Percentiles rank a stretch among this genome's conserved stretches.
Evolutionary conservation across 2,888 invertebrate species (phyloP).

Genomic region (Priocnemis perturbator): DNA sequence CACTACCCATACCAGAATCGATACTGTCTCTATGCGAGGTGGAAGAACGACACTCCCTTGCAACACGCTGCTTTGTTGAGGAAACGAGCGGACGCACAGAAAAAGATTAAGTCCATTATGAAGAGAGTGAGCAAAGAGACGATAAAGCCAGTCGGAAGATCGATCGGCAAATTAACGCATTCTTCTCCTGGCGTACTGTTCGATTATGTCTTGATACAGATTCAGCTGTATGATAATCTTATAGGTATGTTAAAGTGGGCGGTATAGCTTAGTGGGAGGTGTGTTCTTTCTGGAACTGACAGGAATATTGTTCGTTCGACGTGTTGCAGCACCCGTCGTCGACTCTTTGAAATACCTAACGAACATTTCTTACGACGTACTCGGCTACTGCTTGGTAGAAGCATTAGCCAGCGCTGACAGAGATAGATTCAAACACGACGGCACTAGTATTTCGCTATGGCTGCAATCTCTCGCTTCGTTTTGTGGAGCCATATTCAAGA

Average conservation of each 20-base stretch:
- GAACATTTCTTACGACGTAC: conserved; percentile 94
- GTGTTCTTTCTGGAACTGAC: neutral
- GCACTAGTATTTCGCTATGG: conserved; percentile 95
- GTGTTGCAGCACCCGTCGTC: conserved; percentile 85
- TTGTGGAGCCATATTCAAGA: conserved; percentile 97
- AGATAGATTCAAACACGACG: conserved; percentile 89
- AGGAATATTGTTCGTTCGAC: neutral
- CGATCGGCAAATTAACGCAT: conserved; percentile 97
- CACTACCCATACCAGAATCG: conserved; percentile 90
- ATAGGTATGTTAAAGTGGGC: conserved; percentile 77
- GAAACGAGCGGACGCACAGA: conserved; percentile 90
- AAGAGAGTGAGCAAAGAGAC: conserved; percentile 98
- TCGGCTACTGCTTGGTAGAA: conserved; percentile 96
- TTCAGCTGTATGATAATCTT: conserved; percentile 95
- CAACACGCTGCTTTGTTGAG: conserved; percentile 90
- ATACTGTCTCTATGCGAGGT: conserved; percentile 92
- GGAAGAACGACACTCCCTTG: conserved; percentile 94
- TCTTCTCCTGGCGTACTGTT: conserved; percentile 96
- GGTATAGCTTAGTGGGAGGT: neutral
- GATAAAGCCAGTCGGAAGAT: conserved; percentile 96
- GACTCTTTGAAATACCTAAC: conserved; percentile 98
- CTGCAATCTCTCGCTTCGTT: conserved; percentile 96
- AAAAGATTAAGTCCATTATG: conserved; percentile 96
- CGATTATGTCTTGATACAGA: conserved; percentile 93
- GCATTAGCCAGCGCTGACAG: conserved; percentile 88